Conservation (phyloP, 2,888 invertebrate species). For the Microctonus brassicae region DNA sequence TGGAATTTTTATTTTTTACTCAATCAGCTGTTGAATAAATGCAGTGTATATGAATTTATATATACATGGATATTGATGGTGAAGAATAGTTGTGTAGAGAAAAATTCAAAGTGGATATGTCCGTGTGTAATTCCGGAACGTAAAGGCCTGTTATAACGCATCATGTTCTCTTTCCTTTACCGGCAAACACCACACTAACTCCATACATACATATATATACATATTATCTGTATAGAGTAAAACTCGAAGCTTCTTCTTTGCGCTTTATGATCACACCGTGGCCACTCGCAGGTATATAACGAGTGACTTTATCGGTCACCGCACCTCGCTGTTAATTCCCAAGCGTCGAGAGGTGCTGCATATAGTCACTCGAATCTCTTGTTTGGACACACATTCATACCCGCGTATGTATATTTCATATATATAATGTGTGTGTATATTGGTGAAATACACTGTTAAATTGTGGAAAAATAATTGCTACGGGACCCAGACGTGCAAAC, state of each 20-base stretch:
- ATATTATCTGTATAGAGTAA: neutral
- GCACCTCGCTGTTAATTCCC: slow-evolving; percentile 46
- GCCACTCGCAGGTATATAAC: slow-evolving; percentile 39
- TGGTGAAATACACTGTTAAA: neutral
- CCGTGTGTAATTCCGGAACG: neutral
- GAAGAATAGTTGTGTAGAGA: neutral
- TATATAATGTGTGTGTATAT: neutral
- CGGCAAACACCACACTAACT: neutral
- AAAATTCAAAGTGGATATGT: slow-evolving; percentile 4
- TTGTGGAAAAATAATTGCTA: slow-evolving; percentile 26
- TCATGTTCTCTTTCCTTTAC: neutral
- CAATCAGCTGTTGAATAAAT: neutral
- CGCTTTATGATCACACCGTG: slow-evolving; percentile 42
- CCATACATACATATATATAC: neutral
- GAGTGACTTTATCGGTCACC: slow-evolving; percentile 49
- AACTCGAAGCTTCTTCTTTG: slow-evolving; percentile 26
- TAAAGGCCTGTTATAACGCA: neutral
- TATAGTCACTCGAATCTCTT: slow-evolving; percentile 4
- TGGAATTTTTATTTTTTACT: slow-evolving; percentile 41
- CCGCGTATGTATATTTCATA: slow-evolving; percentile 19
- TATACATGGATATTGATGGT: neutral
- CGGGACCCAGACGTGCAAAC: slow-evolving; percentile 33
- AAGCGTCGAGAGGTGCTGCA: neutral
- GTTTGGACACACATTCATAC: slow-evolving; percentile 1
- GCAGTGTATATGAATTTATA: too few relatives aligned